A percentile compares a stretch with the other conserved stretches of the same genome.
Conservation (phyloP, 2,888 invertebrate genomes). For the Diploptera punctata region DNA sequence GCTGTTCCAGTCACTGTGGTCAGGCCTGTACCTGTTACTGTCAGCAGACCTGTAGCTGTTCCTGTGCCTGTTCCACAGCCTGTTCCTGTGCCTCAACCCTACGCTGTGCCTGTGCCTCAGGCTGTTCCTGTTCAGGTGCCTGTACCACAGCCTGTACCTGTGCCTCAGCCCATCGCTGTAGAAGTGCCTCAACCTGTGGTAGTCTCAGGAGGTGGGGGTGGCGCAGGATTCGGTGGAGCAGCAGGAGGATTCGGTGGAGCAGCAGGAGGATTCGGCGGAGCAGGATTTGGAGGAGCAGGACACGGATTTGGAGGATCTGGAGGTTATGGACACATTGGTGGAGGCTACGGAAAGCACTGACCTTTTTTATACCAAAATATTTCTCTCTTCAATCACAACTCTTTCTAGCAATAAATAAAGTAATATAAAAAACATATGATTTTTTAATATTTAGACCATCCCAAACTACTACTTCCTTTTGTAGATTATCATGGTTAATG, state of each 20-base stretch:
- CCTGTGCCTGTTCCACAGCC: not conserved
- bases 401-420: not conserved
- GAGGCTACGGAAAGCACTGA: not conserved
- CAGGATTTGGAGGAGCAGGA: not conserved
- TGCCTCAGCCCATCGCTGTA: not conserved
- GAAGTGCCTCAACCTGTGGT: not conserved
- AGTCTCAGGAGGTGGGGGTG: no score
- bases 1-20: not conserved
- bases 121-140: not conserved
- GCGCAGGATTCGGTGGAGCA: not conserved
- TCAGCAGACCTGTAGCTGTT: no score
- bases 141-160: not conserved
- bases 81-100: no score
- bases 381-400: not conserved
- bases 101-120: not conserved
- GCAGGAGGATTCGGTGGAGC: not conserved
- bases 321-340: no score
- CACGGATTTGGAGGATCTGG: no score
- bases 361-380: not conserved
- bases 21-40: no score
- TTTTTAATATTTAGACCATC: no score
- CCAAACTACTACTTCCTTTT: no score
- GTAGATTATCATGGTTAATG: no score
- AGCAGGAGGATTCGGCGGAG: not conserved
- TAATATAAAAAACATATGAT: no score